Conservation (phyloP, 23 tunicate genomes). For the Halocynthia roretzi region DNA sequence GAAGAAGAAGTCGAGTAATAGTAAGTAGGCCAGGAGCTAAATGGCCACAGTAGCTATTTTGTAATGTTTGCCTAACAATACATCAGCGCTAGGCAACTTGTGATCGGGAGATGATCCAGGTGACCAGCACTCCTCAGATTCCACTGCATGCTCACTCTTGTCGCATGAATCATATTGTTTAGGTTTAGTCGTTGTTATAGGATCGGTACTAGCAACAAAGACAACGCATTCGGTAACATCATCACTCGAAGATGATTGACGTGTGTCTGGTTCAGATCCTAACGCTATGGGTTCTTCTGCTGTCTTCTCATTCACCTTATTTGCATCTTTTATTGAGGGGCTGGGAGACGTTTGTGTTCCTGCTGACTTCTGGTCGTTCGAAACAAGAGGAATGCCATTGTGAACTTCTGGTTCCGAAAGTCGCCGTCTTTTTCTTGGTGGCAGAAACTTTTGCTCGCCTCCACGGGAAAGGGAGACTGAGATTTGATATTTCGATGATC, state of each 20-base stretch:
- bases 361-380: not conserved
- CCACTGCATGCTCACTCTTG: not conserved
- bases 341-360: not conserved
- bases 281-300: not conserved
- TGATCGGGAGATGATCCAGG: not conserved
- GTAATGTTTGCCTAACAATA: slow-evolving; percentile 47
- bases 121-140: not conserved
- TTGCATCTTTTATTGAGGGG: not conserved
- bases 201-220: no score
- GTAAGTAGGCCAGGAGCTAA: not conserved
- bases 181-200: no score
- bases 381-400: not conserved
- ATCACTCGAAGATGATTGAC: not conserved
- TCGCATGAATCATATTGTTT: no score
- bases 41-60: slow-evolving; percentile 17
- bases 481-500: slow-evolving; percentile 1
- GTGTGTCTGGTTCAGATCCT: not conserved
- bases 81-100: slow-evolving; percentile 71
- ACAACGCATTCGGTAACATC: not conserved
- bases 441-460: not conserved
- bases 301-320: not conserved
- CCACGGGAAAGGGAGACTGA: not conserved
- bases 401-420: not conserved
- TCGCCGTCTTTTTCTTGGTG: not conserved
- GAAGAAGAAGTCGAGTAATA: no score